Percentiles rank a stretch among this genome's conserved stretches.
Evolutionary conservation across 2,113 vertebrate genomes (phyloP).

Genomic region (Xiphorhynchus elegans): DNA sequence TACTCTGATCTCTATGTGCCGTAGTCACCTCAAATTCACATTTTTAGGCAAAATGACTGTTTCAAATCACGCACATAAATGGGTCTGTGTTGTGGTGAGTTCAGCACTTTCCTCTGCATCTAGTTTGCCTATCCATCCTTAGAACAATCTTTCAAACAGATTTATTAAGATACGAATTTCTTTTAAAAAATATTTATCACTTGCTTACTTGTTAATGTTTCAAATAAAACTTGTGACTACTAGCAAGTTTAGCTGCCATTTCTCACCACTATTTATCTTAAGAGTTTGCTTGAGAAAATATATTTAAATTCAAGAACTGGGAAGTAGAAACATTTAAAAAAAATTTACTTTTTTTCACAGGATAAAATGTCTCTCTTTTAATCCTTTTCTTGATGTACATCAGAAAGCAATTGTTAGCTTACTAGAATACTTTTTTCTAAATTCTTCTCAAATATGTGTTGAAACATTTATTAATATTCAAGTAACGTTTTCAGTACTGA

Average conservation of each 20-base stretch:
- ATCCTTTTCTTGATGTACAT: background rate
- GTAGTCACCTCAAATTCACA: background rate
- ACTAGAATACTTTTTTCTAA: background rate
- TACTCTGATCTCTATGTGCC: background rate
- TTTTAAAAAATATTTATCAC: background rate
- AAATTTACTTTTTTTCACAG: background rate
- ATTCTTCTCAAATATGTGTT: background rate
- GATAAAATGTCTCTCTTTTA: background rate
- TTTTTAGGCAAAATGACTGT: background rate
- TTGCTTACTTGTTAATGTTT: background rate
- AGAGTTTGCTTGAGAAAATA: background rate
- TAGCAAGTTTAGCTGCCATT: background rate
- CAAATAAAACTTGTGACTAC: background rate
- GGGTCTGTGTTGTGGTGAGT: fast-evolving
- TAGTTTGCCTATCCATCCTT: background rate
- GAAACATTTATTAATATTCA: slow-evolving; percentile 10
- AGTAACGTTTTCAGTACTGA: background rate
- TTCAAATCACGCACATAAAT: background rate
- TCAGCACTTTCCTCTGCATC: background rate
- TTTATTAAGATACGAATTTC: background rate
- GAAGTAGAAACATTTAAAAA: background rate
- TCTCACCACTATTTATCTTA: background rate
- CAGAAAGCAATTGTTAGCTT: background rate
- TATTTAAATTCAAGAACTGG: background rate
- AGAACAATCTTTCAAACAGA: background rate